These are phyloP conservation scores for Diglossa brunneiventris DNA, from an alignment of 2,113 vertebrate genomes.

Conservation along the genomic window DNA sequence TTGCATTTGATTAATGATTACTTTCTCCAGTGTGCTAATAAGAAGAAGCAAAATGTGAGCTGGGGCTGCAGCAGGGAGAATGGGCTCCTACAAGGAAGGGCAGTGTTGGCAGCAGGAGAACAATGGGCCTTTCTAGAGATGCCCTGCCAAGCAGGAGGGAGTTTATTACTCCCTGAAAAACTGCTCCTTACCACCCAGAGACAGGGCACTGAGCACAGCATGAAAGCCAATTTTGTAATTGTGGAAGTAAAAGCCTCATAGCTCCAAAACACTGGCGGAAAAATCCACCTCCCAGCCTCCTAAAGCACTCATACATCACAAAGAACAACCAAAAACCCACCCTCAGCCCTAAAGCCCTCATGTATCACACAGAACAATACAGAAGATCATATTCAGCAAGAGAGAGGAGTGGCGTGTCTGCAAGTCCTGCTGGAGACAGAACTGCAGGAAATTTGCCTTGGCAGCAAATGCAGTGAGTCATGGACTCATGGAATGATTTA, in stretches of 20 bases:
- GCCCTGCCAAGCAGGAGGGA: neutral
- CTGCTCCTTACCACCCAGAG: neutral
- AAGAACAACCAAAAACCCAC: neutral
- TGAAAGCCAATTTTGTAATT: neutral
- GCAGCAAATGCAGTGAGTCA: constrained; percentile 11
- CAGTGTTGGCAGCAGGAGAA: neutral
- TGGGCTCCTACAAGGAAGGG: neutral
- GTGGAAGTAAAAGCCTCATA: neutral
- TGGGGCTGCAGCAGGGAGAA: neutral
- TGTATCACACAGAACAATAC: neutral
- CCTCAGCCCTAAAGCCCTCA: neutral
- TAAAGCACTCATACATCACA: neutral
- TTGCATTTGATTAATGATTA: constrained; percentile 56
- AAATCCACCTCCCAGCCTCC: neutral
- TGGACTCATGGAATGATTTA: neutral
- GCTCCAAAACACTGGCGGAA: neutral
- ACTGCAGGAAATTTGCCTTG: neutral
- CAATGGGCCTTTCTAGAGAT: neutral
- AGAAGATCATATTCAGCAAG: neutral
- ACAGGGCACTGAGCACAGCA: neutral
- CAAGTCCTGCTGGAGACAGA: neutral
- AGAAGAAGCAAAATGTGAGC: constrained; percentile 9
- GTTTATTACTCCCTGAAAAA: constrained; percentile 1
- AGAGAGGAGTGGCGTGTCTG: neutral
- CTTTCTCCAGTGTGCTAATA: constrained; percentile 13